Base-by-base conservation (phyloP, 2,797 vertebrate species). In the Mormyrops attenuatus region DNA sequence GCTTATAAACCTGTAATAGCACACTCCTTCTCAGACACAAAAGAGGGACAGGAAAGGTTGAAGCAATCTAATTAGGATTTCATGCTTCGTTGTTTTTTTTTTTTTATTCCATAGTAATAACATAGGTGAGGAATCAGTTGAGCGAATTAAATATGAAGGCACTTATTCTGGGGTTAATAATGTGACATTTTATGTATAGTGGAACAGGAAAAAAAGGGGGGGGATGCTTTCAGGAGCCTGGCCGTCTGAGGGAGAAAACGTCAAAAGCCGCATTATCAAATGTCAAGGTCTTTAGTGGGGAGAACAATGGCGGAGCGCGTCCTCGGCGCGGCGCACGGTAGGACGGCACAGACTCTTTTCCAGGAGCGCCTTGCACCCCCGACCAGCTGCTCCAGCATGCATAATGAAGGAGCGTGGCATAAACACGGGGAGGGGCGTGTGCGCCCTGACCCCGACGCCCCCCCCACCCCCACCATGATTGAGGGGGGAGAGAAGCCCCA, bases 251-350 rank as follows among this genome's bases (percentile, higher is more conserved):
- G 38, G 53, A 87, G 52, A 57, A 87, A 87, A 87, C 49, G 85
- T 87, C 50, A 52, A 87, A 87, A 88, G 60, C 60, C 50, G 57
- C 57, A 66, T 66, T 88, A 63, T 66, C 55, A 63, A 88, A 69
- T 66, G 87, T 88, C 87, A 88, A 88, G 87, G 87, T 88, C 87
- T 60, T 88, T 88, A 69, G 44, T n/a, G 44, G 38, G 57, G 41
- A 69, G 87, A 88, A 69, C 87, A 88, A 88, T 63, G 34, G 85
- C 7, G 52, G 50, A 41, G 50, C 5, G 85, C 6, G 34, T 87
- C 52, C 85, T 87, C 30, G 17, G 52, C 2, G 1, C 30, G 34
- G 85, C 9, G 4, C 22, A 1, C 6, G 49, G 85, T 2, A 20
- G 50, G 22, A 17, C 85, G 44, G 49, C 50, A 20, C 13, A 7